Base-by-base conservation (phyloP, 2,888 invertebrate genomes). In the Rhopalosiphum nymphaeae region DNA sequence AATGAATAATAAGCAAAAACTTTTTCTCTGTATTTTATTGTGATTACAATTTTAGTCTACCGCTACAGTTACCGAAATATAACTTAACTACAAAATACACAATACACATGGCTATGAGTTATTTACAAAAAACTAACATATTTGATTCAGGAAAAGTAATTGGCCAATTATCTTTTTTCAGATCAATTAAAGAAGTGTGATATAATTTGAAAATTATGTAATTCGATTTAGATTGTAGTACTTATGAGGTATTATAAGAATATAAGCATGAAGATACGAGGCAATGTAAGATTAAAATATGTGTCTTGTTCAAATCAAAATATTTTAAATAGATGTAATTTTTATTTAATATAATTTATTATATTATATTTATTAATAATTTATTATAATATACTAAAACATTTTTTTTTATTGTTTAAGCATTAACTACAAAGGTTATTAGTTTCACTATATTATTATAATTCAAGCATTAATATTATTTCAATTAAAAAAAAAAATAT, bases 21-120 rank as follows among this genome's bases (percentile, higher is more conserved):
- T 36, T 67, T 90, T 67, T 49, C 10, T 57, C 56, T 16, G 26
- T 49, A 29, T 49, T 46, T 91, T 25, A 49, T 91, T 91, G 78
- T 49, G 78, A 78, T 78, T 49, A 49, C 49, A 49, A 49, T 91
- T 78, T 36, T 49, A 91, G n/a, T 91, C 13, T n/a, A 89, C 10
- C 3, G 3, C 21, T 9, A 36, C 5, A 16, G 3, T 53, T 21
- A 53, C 5, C 16, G 53, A 53, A 53, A 21, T 21, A 78, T 1
- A 9, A 78, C 21, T 7, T 78, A 25, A 36, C 78, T 36, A 42
- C 36, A 36, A 78, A 46, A 46, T 46, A 46, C 7, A 46, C 44
- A 67, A 21, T 36, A 78, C 21, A 36, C 21, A 78, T 36, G 36
- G 21, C 36, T 36, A 78, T 21, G 36, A 21, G 36, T 78, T 78